Base-by-base conservation (phyloP, 2,113 vertebrate species). In the Nyctibius bracteatus region DNA sequence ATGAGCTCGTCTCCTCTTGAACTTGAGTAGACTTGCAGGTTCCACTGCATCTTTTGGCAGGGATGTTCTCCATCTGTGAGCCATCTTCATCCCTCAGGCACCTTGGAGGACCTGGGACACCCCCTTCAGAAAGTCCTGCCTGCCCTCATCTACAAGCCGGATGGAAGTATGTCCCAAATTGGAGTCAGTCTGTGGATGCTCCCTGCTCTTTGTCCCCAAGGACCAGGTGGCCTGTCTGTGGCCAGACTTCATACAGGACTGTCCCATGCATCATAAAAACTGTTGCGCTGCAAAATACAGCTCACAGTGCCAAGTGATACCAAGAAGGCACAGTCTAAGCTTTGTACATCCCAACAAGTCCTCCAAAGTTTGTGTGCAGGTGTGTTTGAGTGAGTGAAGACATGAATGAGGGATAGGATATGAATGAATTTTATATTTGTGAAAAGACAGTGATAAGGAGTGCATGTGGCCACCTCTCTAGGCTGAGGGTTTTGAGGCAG, bases 181-280 rank as follows among this genome's bases (percentile, higher is more conserved):
- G 28, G 23, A 85, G 46, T 54, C 47, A 10, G 17, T 15, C 54
- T 54, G 2, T 20, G 17, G 49, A 15, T 74, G 37, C 5, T 74
- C 16, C 28, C 59, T 35, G 21, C 27, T 77, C 17, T 83, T 55
- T 44, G 11, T n/a, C 24, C 27, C 6, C 33, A 35, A 31, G 31
- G 10, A 37, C 21, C 0, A 0, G 14, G 21, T 49, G 9, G 10
- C 17, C 27, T 5, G 0, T 67, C 47, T 67, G 24, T 37, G 16
- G 13, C 27, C 39, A 43, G 43, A 39, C 44, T 82, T 72, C 15
- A 3, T 27, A 39, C 28, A 73, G 31, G n/a, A n/a, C n/a, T n/a
- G n/a, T n/a, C n/a, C n/a, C n/a, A n/a, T 13, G 19, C 27, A 18
- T 49, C 22, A 10, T 7, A 70, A 52, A 83, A 70, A 14, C 2